Evolutionary conservation across 2,113 vertebrate species (phyloP), one percentile per base, ranked within the genome.

Genomic region (Haliaeetus leucogaster): DNA sequence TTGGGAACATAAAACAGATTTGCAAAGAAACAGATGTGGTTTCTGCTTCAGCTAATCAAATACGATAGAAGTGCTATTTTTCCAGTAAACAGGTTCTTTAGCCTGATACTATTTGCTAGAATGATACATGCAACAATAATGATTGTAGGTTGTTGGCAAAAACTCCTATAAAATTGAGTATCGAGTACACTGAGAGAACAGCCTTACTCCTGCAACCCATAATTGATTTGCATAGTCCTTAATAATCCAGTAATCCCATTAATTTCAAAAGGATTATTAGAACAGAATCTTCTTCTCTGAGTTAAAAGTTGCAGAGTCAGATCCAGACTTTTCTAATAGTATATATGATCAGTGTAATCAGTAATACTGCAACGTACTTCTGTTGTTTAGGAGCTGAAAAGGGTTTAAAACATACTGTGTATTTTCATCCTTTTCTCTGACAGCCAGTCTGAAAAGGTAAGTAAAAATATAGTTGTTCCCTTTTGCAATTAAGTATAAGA

Each of bases 381-480:
- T 92, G 83, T 78, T 89, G 80, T 92, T 94, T 61, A 91, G 83
- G 86, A 90, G 85, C 78, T 94, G 89, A 82, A 79, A 95, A 85
- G 67, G 34, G 63, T 90, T 92, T 84, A 88, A 95, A 97, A 82
- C 62, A 61, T 50, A 62, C 83, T 94, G 65, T 95, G 58, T 93
- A 42, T 92, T 96, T 95, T 95, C 86, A 93, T 87, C 81, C 82
- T 95, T 91, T 94, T 91, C 48, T 91, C 84, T 94, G 74, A 93
- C 74, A 95, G 88, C 48, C 82, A 91, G 38, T 66, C 42, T 86
- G 53, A 62, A 59, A 91, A 83, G 74, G 89, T 90, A 80, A 91
- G 94, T 73, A 66, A 80, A 90, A 91, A 59, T 26, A 13, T 2
- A 81, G 55, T 38, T 66, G 23, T 47, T 76, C 63, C n/a, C 58